Base-by-base conservation (phyloP, 1,140 invertebrate genomes). In the Drosophila lini region DNA sequence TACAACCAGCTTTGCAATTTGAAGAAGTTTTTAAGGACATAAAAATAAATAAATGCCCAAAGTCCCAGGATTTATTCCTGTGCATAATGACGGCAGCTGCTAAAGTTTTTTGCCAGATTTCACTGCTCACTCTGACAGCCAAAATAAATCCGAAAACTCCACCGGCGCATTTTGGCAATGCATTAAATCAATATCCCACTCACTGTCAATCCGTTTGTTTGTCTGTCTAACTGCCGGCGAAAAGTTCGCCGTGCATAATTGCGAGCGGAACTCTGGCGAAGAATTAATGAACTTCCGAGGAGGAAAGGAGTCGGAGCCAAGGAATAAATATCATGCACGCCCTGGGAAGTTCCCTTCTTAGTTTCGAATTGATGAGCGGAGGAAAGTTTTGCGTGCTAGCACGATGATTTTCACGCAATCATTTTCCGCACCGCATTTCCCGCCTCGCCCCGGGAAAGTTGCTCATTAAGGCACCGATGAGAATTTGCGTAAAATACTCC, bases 221-320 rank as follows among this genome's bases (percentile, higher is more conserved):
- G 78, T 42, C 34, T 67, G 67, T 48, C 60, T 65, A 69, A 64
- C 59, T 70, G 56, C 25, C 44, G 11, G 28, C 36, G 44, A 28
- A 71, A 71, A 73, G 52, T 75, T 55, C 67, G 58, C 56, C 57
- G n/a, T 64, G 68, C 57, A 74, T 82, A 82, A 82, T 82, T 82
- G 76, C 74, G 38, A 47, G 40, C 63, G 36, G 36, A 67, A 56
- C 44, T 55, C 36, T 40, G 63, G 42, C 36, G 62, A 67, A 77
- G 81, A 78, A 82, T 82, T 82, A 82, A 82, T 82, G 80, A 82
- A 82, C 80, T 68, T 64, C 55, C 7, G 22, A 50, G 40, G 19
- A 19, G 31, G 32, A 34, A 41, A 47, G 10, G 19, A 47, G 58
- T 25, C 3, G 36, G 47, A 28, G 22, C 38, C 62, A 56, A 41